These are phyloP conservation scores for Pyralis farinalis DNA, from an alignment of 2,888 invertebrate genomes.

Conservation along the genomic window DNA sequence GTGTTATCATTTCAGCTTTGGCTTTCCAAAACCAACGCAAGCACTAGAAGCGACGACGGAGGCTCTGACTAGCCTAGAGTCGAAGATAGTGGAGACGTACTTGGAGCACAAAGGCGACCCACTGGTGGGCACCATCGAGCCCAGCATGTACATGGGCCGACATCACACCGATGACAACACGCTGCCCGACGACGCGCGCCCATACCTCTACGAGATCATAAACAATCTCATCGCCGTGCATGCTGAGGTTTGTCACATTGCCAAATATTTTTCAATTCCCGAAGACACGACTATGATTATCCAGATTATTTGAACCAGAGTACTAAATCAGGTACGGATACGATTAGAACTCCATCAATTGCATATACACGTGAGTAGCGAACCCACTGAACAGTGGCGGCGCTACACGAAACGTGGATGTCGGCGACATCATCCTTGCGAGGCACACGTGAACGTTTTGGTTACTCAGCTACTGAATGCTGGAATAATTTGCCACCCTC, in stretches of 20 bases:
- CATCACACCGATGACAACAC: constrained; percentile 92
- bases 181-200: constrained; percentile 88
- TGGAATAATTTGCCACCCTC: too few relatives aligned
- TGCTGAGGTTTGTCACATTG: constrained; percentile 84
- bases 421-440: too few relatives aligned
- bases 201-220: constrained; percentile 94
- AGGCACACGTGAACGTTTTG: too few relatives aligned
- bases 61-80: constrained; percentile 81
- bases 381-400: too few relatives aligned
- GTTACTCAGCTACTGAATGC: too few relatives aligned
- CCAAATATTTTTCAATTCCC: too few relatives aligned
- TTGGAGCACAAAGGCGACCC: constrained; percentile 96
- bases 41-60: constrained; percentile 86
- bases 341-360: too few relatives aligned
- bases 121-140: constrained; percentile 96
- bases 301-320: too few relatives aligned
- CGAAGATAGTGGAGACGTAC: constrained; percentile 88
- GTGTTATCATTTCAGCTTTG: constrained; percentile 70
- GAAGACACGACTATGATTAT: too few relatives aligned
- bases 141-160: constrained; percentile 95
- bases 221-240: constrained; percentile 91
- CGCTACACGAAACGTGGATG: too few relatives aligned
- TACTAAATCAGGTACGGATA: too few relatives aligned
- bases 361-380: too few relatives aligned
- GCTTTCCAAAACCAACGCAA: constrained; percentile 87